Evolutionary conservation across 2,113 vertebrate species (phyloP), one percentile per base, ranked within the genome.

Genomic region (Dolichallabes microphthalmus): DNA sequence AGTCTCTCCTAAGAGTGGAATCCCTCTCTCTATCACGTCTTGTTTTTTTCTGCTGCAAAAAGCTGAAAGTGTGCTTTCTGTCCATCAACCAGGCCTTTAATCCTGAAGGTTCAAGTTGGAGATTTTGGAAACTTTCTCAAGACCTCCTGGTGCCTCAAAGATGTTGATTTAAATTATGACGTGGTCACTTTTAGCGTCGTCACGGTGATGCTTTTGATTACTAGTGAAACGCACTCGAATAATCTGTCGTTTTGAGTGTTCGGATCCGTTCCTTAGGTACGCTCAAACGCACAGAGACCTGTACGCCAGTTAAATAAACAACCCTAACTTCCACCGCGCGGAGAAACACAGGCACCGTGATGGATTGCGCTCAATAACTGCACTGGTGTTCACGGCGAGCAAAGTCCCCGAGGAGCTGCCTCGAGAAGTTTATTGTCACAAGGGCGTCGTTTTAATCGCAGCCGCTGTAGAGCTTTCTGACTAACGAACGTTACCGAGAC

Each of bases 331-430:
- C 39, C 27, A 19, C 9, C 50, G 78, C 78, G 15, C 22, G 32
- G 15, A n/a, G 50, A 80, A 20, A 22, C 53, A 7, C 76, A 64
- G 35, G 13, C 25, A 3, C 22, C 19, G 79, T 80, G 79, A 80
- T 80, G 79, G 79, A 80, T 80, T 19, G 64, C 58, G 22, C 12
- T 25, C 60, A 80, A 80, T 80, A 80, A 80, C 79, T 2, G 39
- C 25, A 80, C 1, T 50, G 79, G 50, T 80, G 79, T 80, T 80
- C 79, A 64, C 60, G 17, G 79, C 79, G 9, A 60, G 50, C 1
- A 2, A 4, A 9, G 35, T 50, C 60, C 25, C 79, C 6, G 7
- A 52, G 25, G 60, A 64, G 39, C 39, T 27, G 60, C 79, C 13
- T 27, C 4, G 60, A 52, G 60, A 80, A 80, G 79, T 64, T 45